phyloP scores from a whole-genome alignment of 2,888 invertebrate species.

The Drosophila percnosoma region DNA sequence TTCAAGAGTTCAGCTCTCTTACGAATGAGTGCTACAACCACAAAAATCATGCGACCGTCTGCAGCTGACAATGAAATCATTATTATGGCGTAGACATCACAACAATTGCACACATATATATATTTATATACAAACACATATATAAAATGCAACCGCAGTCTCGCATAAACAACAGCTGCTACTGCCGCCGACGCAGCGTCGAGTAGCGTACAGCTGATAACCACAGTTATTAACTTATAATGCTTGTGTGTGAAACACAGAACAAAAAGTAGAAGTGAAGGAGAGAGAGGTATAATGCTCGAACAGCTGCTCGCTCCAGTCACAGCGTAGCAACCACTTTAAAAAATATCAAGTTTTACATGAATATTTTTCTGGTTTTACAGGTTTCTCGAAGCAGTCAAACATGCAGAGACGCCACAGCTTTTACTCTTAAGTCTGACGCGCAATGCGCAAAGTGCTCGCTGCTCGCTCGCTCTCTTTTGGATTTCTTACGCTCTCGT shows the following conservation, averaged over 20 bases:
- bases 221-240: constrained; percentile 52
- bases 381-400: constrained; percentile 51
- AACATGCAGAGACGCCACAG: constrained; percentile 33
- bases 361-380: constrained; percentile 66
- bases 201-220: constrained; percentile 70
- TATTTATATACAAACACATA: background rate
- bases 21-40: constrained; percentile 17
- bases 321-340: constrained; percentile 41
- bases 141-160: constrained; percentile 22
- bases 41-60: constrained; percentile 1
- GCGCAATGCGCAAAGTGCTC: constrained; percentile 36
- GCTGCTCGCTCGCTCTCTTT: constrained; percentile 11
- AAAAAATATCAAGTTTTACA: constrained; percentile 58
- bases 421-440: constrained; percentile 61
- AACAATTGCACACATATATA: constrained; percentile 12
- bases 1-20: constrained; percentile 9
- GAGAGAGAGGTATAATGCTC: constrained; percentile 7
- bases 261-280: constrained; percentile 10
- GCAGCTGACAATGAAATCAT: constrained; percentile 31
- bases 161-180: constrained; percentile 59
- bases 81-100: constrained; percentile 19
- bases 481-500: constrained; percentile 2
- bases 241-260: constrained; percentile 10
- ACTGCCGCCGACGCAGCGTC: constrained; percentile 22
- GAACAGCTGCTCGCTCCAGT: constrained; percentile 52